Base-by-base conservation (phyloP, 2,888 invertebrate species). In the Pachymerium ferrugineum region DNA sequence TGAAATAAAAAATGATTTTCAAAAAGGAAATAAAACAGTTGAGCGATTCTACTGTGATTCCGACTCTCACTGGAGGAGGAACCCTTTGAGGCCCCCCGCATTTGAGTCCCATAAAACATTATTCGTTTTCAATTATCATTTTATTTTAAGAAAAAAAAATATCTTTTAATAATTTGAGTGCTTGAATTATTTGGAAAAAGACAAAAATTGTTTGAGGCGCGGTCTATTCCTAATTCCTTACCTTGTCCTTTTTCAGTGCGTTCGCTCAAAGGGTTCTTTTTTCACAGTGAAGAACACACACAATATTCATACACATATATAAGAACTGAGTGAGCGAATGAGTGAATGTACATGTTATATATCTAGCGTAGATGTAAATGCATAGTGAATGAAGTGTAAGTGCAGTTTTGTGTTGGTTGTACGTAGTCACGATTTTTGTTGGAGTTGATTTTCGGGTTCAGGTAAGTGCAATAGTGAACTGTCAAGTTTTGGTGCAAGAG, bases 211-310 rank as follows among this genome's bases (percentile, higher is more conserved):
- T n/a, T n/a, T n/a, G n/a, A 62, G 62, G 62, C 62, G 62, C 62
- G 62, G 28, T 62, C 22, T n/a, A n/a, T 62, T 22, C 62, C 25
- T 25, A 62, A 25, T 62, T 22, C 70, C 30, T 35, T 71, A n/a
- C 28, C 38, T 71, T 71, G 71, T 71, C 71, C 71, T 71, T 71
- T 62, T 71, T 71, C 71, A 71, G 71, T 71, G 31, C 71, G 35
- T 71, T 71, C 71, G 35, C 71, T 71, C 71, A 71, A 71, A 71
- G 71, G 71, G 71, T 71, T 71, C 71, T 71, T 71, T 71, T 38
- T 22, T 35, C 35, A 33, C 38, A 38, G 35, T 71, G 71, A 38
- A 71, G 71, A 71, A 71, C 35, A 71, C 30, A 69, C 70, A 69
- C 70, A 22, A 12, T 29, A 30, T 30, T 69, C 22, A 69, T 30